A percentile compares a stretch with the other conserved stretches of the same genome.
These are phyloP conservation scores for Helogale parvula DNA, from an alignment of 2,113 vertebrate species.

Conservation along the genomic window DNA sequence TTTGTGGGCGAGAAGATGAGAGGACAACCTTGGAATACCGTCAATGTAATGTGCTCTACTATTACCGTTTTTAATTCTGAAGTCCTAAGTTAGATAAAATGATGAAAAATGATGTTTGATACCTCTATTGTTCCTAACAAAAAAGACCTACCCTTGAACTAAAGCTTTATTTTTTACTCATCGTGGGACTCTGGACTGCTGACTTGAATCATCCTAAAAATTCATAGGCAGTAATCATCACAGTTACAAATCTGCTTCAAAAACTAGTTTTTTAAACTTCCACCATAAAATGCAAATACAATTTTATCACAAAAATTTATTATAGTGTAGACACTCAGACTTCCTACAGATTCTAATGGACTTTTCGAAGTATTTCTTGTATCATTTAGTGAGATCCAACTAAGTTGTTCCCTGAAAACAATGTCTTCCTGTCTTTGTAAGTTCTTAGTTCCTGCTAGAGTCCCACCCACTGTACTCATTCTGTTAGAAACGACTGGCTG, in stretches of 20 bases:
- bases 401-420: conserved; percentile 11
- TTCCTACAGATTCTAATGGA: background rate
- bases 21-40: background rate
- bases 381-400: background rate
- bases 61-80: background rate
- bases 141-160: background rate
- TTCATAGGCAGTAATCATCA: background rate
- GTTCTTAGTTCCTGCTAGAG: background rate
- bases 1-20: rapidly evolving
- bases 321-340: background rate
- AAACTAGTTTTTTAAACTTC: background rate
- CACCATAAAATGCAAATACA: background rate
- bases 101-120: background rate
- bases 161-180: background rate
- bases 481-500: background rate
- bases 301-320: background rate
- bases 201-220: background rate
- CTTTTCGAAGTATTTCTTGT: background rate
- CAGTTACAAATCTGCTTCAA: conserved; percentile 33
- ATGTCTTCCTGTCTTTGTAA: background rate
- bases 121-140: background rate
- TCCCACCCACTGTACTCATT: background rate
- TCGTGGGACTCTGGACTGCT: background rate
- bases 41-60: background rate
- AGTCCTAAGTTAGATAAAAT: background rate